phyloP scores from a whole-genome alignment of 2,113 vertebrate species.

The Mesitornis unicolor region DNA sequence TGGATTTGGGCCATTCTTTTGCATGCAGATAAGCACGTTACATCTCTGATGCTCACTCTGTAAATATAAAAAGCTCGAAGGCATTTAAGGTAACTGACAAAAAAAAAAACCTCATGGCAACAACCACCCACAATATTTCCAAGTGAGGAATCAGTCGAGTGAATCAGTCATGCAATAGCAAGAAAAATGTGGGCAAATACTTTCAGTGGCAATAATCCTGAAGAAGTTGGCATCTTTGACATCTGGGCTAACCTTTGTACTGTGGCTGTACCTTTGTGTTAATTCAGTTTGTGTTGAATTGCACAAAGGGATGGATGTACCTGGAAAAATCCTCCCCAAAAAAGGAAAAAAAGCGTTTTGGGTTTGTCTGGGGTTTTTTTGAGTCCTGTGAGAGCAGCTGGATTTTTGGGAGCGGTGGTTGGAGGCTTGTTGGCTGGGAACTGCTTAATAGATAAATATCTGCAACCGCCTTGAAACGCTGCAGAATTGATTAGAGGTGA shows the following conservation, averaged over 20 bases:
- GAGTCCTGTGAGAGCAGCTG: neutral
- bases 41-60: neutral
- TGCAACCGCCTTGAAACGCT: neutral
- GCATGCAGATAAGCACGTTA: neutral
- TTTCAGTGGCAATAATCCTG: neutral
- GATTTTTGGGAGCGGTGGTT: neutral
- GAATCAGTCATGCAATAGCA: neutral
- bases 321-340: neutral
- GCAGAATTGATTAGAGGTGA: neutral
- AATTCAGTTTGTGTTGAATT: neutral
- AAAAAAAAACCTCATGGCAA: neutral
- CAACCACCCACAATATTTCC: conserved; percentile 4
- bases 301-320: neutral
- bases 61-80: neutral
- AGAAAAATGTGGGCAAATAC: neutral
- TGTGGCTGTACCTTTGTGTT: neutral
- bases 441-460: neutral
- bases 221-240: neutral
- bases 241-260: neutral
- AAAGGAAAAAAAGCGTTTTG: neutral
- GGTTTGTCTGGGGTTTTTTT: neutral
- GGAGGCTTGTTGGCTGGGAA: neutral
- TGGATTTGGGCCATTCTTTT: neutral
- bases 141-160: neutral
- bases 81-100: neutral